Conservation (phyloP, 2,888 invertebrate genomes). For the Poecilus cupreus region DNA sequence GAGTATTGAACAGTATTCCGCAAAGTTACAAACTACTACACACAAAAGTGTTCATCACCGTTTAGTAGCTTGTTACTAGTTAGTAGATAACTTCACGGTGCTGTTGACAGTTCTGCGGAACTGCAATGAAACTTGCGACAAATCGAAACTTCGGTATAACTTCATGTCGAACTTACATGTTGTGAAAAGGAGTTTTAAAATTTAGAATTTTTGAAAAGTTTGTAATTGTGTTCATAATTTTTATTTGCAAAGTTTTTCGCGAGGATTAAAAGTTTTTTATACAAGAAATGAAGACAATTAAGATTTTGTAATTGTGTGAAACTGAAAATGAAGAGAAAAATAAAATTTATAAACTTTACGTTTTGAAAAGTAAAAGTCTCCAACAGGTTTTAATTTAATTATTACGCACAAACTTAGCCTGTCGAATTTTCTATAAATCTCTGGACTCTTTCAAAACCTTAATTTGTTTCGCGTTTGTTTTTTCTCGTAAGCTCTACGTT, state of each 20-base stretch:
- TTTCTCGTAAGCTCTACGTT: too few species aligned
- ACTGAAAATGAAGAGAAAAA: too few species aligned
- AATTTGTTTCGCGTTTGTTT: too few species aligned
- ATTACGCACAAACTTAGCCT: too few species aligned
- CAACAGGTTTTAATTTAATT: too few species aligned
- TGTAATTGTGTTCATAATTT: conserved; percentile 8
- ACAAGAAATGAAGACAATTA: background rate
- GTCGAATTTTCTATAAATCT: too few species aligned
- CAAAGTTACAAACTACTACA: background rate
- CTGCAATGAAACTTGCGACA: background rate
- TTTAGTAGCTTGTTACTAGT: background rate
- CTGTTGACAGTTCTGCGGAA: conserved; percentile 12
- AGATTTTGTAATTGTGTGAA: background rate
- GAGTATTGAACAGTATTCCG: too few species aligned
- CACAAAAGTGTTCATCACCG: background rate
- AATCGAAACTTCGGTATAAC: background rate
- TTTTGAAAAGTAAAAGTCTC: too few species aligned
- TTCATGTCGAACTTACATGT: background rate
- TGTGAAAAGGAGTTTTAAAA: background rate
- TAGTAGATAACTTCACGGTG: background rate
- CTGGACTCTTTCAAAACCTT: too few species aligned
- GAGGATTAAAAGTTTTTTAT: background rate
- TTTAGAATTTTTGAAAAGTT: conserved; percentile 1
- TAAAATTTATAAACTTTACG: too few species aligned
- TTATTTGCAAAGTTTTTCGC: background rate